Evolutionary conservation across 2,113 vertebrate species (phyloP), one percentile per base, ranked within the genome.

Genomic region (Odocoileus hemionus): DNA sequence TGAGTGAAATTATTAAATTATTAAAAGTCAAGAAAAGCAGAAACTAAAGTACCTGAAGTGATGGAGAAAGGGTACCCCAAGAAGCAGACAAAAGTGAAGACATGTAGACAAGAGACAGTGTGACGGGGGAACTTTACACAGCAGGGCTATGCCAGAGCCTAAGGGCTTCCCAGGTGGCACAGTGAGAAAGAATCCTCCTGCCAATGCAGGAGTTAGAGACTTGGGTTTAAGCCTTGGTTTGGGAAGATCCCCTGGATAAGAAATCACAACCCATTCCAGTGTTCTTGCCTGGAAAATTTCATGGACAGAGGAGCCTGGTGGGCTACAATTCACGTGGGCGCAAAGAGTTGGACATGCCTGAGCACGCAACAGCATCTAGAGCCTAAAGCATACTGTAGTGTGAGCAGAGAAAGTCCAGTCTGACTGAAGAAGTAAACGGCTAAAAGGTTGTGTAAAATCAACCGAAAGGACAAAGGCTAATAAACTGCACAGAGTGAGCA

Each of bases 1-100:
- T 43, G 30, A 80, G 52, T 19, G 85, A 7, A 33, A 14, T 26
- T 50, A 67, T 78, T 70, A 36, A 70, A 70, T 36, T 78, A 36
- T 61, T 94, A 36, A 84, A 92, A 74, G 45, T 79, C 30, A 76
- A 96, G 36, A 67, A 93, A 93, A 64, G 39, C 28, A 95, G 57
- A 84, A 61, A 86, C 25, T 58, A 79, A 84, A 70, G 17, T n/a
- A 39, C 30, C 6, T 55, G 28, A 61, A 82, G 43, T 30, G 36
- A 74, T 61, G 30, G 84, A 33, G 76, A 88, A 36, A 50, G 70
- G 57, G 21, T 39, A 25, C 19, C 33, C 47, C 54, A 84, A 43
- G 70, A 89, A 83, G 30, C 61, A 47, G 54, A 67, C 36, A 23
- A 6, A 50, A 33, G 50, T 50, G 50, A 92, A 83, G 33, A 47